Conservation (phyloP, 2,888 invertebrate species). For the Panzeria rudis region DNA sequence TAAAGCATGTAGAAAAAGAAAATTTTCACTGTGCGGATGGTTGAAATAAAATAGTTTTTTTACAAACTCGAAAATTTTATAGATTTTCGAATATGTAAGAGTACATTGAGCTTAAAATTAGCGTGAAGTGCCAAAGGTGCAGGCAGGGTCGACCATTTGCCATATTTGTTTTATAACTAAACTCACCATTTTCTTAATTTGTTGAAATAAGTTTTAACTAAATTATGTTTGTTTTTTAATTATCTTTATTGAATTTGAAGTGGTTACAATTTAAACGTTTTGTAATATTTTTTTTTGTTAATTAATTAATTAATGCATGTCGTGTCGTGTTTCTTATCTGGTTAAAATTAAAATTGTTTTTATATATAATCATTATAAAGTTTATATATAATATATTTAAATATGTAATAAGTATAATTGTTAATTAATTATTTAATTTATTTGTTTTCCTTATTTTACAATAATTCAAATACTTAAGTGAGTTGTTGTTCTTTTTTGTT, state of each 20-base stretch:
- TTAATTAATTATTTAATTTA: slow-evolving; percentile 52
- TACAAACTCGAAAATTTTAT: too few species aligned
- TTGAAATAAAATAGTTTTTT: too few species aligned
- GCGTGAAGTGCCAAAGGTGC: too few species aligned
- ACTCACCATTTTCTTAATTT: slow-evolving; percentile 4
- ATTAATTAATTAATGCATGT: slow-evolving; percentile 52
- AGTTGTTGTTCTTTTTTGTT: slow-evolving; percentile 14
- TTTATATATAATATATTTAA: slow-evolving; percentile 49
- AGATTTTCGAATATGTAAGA: too few species aligned
- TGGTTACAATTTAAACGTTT: slow-evolving; percentile 72
- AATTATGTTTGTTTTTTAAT: slow-evolving; percentile 58
- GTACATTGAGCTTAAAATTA: too few species aligned
- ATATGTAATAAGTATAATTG: slow-evolving; percentile 61
- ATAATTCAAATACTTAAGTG: slow-evolving; percentile 66
- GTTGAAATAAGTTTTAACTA: background rate
- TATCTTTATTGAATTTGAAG: slow-evolving; percentile 72
- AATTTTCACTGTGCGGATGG: too few species aligned
- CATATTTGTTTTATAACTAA: background rate
- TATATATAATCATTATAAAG: slow-evolving; percentile 67
- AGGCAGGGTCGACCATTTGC: too few species aligned
- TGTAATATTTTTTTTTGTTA: slow-evolving; percentile 56
- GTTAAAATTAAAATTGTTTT: slow-evolving; percentile 62
- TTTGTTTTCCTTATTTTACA: slow-evolving; percentile 64
- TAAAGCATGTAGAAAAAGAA: too few species aligned
- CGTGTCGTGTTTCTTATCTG: slow-evolving; percentile 39